Conservation (phyloP, 2,888 invertebrate genomes). For the Xylocampa areola region DNA sequence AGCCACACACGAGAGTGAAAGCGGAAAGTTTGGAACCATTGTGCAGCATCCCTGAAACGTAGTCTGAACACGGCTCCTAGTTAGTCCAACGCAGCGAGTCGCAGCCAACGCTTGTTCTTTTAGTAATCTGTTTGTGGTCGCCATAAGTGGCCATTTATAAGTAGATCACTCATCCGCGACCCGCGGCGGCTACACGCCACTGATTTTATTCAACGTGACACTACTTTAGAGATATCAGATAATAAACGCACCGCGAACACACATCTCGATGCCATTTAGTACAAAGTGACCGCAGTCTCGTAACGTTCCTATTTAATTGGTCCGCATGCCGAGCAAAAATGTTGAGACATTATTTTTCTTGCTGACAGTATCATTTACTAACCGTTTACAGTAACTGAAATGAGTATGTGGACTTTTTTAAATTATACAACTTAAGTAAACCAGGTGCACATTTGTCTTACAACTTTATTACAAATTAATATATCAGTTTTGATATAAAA, state of each 20-base stretch:
- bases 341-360: conserved; percentile 52
- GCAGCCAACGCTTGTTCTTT: conserved; percentile 65
- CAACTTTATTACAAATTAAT: conserved; percentile 14
- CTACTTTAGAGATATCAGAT: conserved; percentile 82
- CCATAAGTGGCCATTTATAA: conserved; percentile 80
- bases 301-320: conserved; percentile 77
- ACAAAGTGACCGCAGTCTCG: conserved; percentile 69
- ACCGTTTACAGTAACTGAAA: conserved; percentile 16
- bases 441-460: conserved; percentile 14
- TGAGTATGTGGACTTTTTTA: conserved; percentile 17
- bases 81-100: conserved; percentile 61
- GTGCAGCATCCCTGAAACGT: conserved; percentile 50
- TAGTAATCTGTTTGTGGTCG: conserved; percentile 80
- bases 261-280: conserved; percentile 79
- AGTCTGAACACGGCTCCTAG: conserved; percentile 62
- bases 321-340: conserved; percentile 64
- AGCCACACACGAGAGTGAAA: not conserved
- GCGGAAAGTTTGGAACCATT: conserved; percentile 37
- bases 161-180: conserved; percentile 77
- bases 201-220: conserved; percentile 83
- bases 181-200: conserved; percentile 66
- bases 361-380: conserved; percentile 57
- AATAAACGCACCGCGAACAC: conserved; percentile 74
- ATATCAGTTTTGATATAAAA: not conserved
- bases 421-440: conserved; percentile 12